Evolutionary conservation across 2,113 vertebrate genomes (phyloP), one percentile per base, ranked within the genome.

Genomic region (Urocolius indicus): DNA sequence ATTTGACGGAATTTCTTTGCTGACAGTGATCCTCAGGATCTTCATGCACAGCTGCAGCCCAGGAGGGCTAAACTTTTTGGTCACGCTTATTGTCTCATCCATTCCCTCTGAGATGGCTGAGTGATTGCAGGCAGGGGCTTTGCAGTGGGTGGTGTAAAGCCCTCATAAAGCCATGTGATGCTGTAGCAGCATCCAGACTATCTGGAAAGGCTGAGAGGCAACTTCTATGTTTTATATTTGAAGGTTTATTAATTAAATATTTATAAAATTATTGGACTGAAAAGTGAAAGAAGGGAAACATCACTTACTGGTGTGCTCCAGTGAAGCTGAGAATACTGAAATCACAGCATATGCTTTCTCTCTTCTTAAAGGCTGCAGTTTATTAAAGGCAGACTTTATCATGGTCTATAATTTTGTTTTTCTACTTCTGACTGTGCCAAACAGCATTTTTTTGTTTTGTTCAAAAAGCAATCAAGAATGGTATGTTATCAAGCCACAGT

Each of bases 371-470:
- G 79, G 80, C 58, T 88, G 79, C 36, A 86, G 88, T 72, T 95
- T 97, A 94, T 93, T 96, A 85, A 84, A 95, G 75, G 48, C 87
- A 90, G 84, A 71, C 67, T 95, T 95, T 95, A 96, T 88, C 90
- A 76, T 92, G 79, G 72, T 67, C 85, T 93, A 7, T 96, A 95
- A 96, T 96, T 96, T 92, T 95, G 90, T 79, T 87, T 95, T 96
- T 95, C 79, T 95, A n/a, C 85, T 94, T 93, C 62, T 84, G 68
- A 86, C 68, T 36, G 45, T 41, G 79, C 93, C 95, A 96, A 94
- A 92, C 23, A 90, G 24, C 59, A 75, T 41, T 90, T 96, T 96
- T 95, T 77, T 95, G 90, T 95, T 95, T 93, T 86, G 63, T 92
- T 96, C 90, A 74, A 84, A 78, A 79, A 84, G 76, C 72, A 95